Conservation (phyloP, 1,140 invertebrate genomes). For the Harlomillsia oculata region DNA sequence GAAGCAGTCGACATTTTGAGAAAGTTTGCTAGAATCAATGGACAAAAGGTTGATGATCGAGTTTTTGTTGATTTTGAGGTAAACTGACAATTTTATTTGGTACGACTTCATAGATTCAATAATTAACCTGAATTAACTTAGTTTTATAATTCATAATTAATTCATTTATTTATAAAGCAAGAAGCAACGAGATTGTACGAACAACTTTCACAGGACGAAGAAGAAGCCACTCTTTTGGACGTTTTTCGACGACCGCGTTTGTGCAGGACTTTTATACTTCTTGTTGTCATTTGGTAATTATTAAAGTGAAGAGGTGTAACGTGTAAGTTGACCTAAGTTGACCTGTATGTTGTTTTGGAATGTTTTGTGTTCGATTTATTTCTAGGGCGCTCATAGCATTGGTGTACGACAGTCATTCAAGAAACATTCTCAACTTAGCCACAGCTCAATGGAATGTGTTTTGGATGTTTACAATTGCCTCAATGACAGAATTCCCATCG, state of each 20-base stretch:
- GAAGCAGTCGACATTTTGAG: slow-evolving; percentile 64
- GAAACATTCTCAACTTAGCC: slow-evolving; percentile 25
- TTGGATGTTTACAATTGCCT: slow-evolving; percentile 70
- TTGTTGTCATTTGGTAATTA: slow-evolving; percentile 63
- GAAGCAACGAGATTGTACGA: slow-evolving; percentile 34
- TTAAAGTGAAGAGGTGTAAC: no score
- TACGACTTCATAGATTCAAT: no score
- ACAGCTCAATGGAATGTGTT: slow-evolving; percentile 51
- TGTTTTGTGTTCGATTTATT: no score
- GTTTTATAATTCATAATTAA: no score
- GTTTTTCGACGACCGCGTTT: slow-evolving; percentile 63
- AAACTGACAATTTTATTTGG: no score
- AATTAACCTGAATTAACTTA: no score
- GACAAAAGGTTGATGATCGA: slow-evolving; percentile 57
- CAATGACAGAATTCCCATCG: slow-evolving; percentile 69
- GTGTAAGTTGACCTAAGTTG: no score
- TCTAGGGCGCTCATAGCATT: slow-evolving; percentile 68
- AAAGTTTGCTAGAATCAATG: slow-evolving; percentile 69
- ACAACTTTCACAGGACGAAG: slow-evolving; percentile 50
- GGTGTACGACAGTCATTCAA: slow-evolving; percentile 48
- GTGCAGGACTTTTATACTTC: slow-evolving; percentile 58
- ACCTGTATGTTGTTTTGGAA: background rate
- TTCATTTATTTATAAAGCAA: no score
- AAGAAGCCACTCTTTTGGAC: slow-evolving; percentile 64
- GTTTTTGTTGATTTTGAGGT: slow-evolving; percentile 63